Evolutionary conservation across 30 jellyfish, hydroid and myxozoan species (phyloP), one percentile per base, ranked within the genome.

Genomic region (Aurelia sp.): DNA sequence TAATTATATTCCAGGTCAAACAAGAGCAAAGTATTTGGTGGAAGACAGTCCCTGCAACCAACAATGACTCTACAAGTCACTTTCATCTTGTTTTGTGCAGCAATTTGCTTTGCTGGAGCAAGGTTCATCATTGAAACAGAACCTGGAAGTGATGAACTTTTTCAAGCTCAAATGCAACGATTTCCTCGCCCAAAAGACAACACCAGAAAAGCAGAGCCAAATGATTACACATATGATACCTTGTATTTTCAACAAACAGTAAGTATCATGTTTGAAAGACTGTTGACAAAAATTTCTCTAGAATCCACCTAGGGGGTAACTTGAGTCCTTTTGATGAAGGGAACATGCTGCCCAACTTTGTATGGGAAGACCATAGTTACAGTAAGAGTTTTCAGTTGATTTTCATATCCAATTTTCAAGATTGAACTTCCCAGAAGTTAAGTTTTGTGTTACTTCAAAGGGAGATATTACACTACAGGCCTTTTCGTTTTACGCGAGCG

Each of bases 161-260:
- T 17, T 13, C 79, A 27, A 16, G 11, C 62, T 18, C 66, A 44
- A 62, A 13, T 65, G 51, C 73, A 40, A 50, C 58, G 60, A 7
- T 78, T 78, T 78, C 89, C 89, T 6, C 79, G 13, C 7, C 79
- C 66, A 8, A 27, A 78, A 19, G 73, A 69, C 23, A 18, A 11
- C 53, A 62, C 82, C 52, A 48, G 21, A 18, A 71, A 57, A 59
- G 37, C 79, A 31, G 93, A 84, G 51, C 59, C 63, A 23, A 84
- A 62, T 63, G 87, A 84, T 35, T 60, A 58, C 37, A 69, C 68
- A 7, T 84, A 71, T 66, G 82, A 84, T 27, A 84, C 93, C 13
- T 47, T 55, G 13, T 84, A 84, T 72, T 84, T 27, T 41, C 66
- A 84, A 50, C 93, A 84, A 63, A 62, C 87, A 10, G 93, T 84